phyloP scores from a whole-genome alignment of 2,888 invertebrate species.

The Catocala sponsa region DNA sequence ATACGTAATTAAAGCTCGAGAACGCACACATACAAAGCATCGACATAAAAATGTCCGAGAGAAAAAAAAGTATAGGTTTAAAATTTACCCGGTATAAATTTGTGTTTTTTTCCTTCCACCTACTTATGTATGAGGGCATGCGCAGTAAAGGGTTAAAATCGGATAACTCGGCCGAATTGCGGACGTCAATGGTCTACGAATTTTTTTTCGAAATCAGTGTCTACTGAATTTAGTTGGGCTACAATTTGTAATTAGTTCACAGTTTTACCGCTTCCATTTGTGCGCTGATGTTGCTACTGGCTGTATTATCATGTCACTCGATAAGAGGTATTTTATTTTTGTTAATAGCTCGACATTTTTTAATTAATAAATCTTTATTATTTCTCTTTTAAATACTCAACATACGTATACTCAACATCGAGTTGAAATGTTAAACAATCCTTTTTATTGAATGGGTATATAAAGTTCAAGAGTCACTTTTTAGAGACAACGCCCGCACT shows the following conservation, averaged over 20 bases:
- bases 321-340: constrained; percentile 18
- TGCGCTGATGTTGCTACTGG: constrained; percentile 55
- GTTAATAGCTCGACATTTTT: not conserved
- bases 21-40: constrained; percentile 85
- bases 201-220: not conserved
- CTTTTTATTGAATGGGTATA: too few species aligned
- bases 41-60: constrained; percentile 85
- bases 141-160: constrained; percentile 85
- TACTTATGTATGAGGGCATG: constrained; percentile 86
- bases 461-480: too few species aligned
- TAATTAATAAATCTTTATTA: too few species aligned
- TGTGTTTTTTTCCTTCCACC: constrained; percentile 86
- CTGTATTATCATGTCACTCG: constrained; percentile 50
- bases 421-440: too few species aligned
- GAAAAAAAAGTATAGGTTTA: constrained; percentile 88
- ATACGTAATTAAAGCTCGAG: constrained; percentile 87
- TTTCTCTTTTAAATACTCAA: too few species aligned
- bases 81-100: constrained; percentile 88
- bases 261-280: constrained; percentile 60
- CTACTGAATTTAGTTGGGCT: constrained; percentile 53
- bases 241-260: constrained; percentile 64
- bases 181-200: constrained; percentile 12
- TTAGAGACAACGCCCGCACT: too few species aligned
- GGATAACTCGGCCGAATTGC: constrained; percentile 48
- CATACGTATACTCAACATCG: too few species aligned